A percentile compares a stretch with the other conserved stretches of the same genome.
Evolutionary conservation across 1,140 invertebrate genomes (phyloP).

Genomic region (Cepaea nemoralis): DNA sequence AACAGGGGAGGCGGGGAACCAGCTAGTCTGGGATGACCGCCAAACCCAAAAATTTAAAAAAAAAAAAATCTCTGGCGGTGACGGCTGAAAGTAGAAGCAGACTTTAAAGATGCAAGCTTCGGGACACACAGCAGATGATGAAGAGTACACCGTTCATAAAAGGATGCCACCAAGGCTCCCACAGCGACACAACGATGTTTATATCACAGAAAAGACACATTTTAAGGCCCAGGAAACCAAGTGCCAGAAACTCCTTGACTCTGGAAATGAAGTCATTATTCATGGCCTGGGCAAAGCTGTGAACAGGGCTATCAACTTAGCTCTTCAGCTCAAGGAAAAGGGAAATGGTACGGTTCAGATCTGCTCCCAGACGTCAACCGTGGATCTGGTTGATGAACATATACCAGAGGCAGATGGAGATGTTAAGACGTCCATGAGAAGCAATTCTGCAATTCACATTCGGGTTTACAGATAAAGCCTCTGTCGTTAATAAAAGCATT

Average conservation of each 20-base stretch:
- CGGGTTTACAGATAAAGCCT: slow-evolving; percentile 78
- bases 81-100: too few relatives aligned
- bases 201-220: slow-evolving; percentile 73
- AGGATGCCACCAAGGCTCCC: too few relatives aligned
- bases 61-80: too few relatives aligned
- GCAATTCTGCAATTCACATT: slow-evolving; percentile 87
- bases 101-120: too few relatives aligned
- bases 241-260: slow-evolving; percentile 84
- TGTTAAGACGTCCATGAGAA: slow-evolving; percentile 79
- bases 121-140: too few relatives aligned
- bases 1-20: too few relatives aligned
- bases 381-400: slow-evolving; percentile 85
- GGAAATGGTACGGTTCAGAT: slow-evolving; percentile 80
- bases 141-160: too few relatives aligned
- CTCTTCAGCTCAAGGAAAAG: slow-evolving; percentile 82
- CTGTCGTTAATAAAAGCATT: too few relatives aligned
- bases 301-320: slow-evolving; percentile 85
- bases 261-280: slow-evolving; percentile 83
- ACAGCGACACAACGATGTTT: slow-evolving; percentile 71
- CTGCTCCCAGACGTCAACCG: slow-evolving; percentile 86
- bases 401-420: slow-evolving; percentile 85
- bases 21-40: too few relatives aligned
- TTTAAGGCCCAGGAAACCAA: slow-evolving; percentile 81
- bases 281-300: slow-evolving; percentile 90
- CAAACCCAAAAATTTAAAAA: too few relatives aligned